Percentiles rank a stretch among this genome's conserved stretches.
These are phyloP conservation scores for Ganaspis sp. DNA, from an alignment of 1,140 invertebrate species.

Conservation along the genomic window DNA sequence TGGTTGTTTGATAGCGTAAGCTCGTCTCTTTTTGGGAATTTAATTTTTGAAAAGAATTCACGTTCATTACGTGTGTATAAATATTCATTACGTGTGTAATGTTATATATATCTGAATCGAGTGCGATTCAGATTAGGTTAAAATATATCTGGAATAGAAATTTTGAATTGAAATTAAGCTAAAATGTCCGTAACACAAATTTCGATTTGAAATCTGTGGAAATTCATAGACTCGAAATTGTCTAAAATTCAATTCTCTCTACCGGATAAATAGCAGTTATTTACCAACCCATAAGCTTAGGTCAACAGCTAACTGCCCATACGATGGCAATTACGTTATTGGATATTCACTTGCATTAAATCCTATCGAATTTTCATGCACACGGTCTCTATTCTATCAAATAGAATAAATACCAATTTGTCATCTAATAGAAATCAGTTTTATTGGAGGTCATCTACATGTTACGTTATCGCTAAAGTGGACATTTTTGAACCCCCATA, in stretches of 20 bases:
- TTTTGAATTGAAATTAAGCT: neutral
- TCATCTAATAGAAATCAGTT: too few relatives aligned
- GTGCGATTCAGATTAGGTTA: too few relatives aligned
- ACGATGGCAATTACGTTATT: constrained; percentile 6
- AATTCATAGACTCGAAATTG: constrained; percentile 9
- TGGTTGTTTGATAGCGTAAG: too few relatives aligned
- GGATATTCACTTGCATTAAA: constrained; percentile 13
- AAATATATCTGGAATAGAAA: neutral
- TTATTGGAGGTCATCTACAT: too few relatives aligned
- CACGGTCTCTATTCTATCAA: neutral
- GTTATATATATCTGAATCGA: too few relatives aligned
- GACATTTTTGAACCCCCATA: too few relatives aligned
- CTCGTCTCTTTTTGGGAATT: too few relatives aligned
- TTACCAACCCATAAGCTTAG: constrained; percentile 8
- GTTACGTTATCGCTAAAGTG: too few relatives aligned
- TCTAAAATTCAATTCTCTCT: constrained; percentile 14
- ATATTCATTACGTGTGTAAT: too few relatives aligned
- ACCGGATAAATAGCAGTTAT: constrained; percentile 10
- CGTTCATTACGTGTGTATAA: too few relatives aligned
- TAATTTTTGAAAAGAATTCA: too few relatives aligned
- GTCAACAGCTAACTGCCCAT: constrained; percentile 12
- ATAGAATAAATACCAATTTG: neutral
- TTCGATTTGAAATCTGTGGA: neutral
- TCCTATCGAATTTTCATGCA: neutral
- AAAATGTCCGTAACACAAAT: neutral